A percentile compares a stretch with the other conserved stretches of the same genome.
phyloP scores from a whole-genome alignment of 2,797 vertebrate species.

The Acrossocheilus wenchowensis region DNA sequence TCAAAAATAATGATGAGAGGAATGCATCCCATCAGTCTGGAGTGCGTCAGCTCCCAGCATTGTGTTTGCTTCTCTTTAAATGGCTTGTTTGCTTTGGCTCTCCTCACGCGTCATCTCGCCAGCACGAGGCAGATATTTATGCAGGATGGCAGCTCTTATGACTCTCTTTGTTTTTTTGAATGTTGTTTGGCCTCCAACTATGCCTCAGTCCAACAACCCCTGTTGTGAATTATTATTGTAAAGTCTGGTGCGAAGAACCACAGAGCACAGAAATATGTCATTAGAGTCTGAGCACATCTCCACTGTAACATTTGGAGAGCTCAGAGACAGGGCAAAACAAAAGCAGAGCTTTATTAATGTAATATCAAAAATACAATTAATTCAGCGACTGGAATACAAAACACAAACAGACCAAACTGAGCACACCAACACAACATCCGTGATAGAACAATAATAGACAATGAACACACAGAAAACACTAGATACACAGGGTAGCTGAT shows the following conservation, averaged over 20 bases:
- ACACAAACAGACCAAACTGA: background rate
- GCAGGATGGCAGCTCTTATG: background rate
- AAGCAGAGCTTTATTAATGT: background rate
- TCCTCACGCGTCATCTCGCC: background rate
- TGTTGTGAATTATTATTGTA: conserved; percentile 5
- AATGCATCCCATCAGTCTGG: background rate
- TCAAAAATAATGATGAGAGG: background rate
- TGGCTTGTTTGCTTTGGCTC: conserved; percentile 1
- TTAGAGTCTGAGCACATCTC: background rate
- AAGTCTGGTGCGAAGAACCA: background rate
- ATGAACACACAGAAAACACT: background rate
- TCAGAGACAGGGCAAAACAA: background rate
- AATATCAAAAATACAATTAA: background rate
- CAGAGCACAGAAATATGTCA: conserved; percentile 1
- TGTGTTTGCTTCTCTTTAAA: background rate
- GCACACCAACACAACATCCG: background rate
- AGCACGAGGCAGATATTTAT: background rate
- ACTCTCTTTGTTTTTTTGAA: background rate
- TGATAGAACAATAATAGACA: background rate
- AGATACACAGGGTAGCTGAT: background rate
- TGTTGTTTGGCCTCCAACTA: background rate
- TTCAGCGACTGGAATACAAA: background rate
- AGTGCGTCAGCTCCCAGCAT: background rate
- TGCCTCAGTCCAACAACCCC: conserved; percentile 4
- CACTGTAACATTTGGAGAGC: background rate